Evolutionary conservation across 1,140 invertebrate genomes (phyloP), one percentile per base, ranked within the genome.

Genomic region (Chironomus tepperi): DNA sequence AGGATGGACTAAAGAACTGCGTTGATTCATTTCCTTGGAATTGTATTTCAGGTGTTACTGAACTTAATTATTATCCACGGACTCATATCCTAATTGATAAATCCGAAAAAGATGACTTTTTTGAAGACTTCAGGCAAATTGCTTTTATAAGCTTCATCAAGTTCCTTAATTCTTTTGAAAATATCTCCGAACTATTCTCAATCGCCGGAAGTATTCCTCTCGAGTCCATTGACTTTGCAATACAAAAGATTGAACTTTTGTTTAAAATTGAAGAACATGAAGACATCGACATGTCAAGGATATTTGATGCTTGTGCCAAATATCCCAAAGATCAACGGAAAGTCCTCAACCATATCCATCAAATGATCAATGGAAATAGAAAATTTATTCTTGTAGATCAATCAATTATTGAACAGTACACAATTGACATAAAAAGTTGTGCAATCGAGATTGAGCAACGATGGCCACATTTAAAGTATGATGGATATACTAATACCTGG

Each of bases 141-240:
- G 90, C 93, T 8, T 95, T 94, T 77, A 87, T 93, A 72, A 90
- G 89, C 77, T 83, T 96, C 24, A 80, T 97, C 15, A 92, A 91
- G 78, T 93, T 89, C 88, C 65, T 70, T 16, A 18, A 70, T 70
- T 7, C 16, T 6, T 6, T 18, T 18, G 9, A 70, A 18, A 16
- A 70, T 2, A 8, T 70, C 19, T 19, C 19, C 19, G 8, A 18
- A 6, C 7, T 70, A 9, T 70, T 70, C 18, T 19, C n/a, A 18
- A 3, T 9, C n/a, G 9, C n/a, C 7, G 65, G 16, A 9, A 16
- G 19, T 21, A 7, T 70, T 19, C 18, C 65, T 0, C 9, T 5
- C 19, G 65, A 70, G 0, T 19, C 15, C 19, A 21, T 70, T 2
- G 18, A 70, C n/a, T 70, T 70, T 70, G 16, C 65, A 3, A 70